Conservation (phyloP, 92 coral and sea anemone species). For the Galaxea fascicularis region DNA sequence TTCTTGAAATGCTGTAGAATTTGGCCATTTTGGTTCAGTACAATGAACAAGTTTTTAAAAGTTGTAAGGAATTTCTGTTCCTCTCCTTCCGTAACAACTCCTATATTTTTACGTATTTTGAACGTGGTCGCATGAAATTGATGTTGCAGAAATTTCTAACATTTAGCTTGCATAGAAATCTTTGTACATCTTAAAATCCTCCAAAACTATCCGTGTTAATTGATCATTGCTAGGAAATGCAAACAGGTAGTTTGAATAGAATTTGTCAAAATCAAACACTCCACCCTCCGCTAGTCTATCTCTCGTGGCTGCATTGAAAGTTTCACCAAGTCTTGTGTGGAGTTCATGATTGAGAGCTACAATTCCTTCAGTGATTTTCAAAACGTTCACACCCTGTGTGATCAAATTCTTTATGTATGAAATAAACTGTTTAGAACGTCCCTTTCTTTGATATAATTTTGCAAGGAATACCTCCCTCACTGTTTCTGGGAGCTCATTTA, state of each 20-base stretch:
- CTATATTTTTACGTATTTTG: conserved; percentile 25
- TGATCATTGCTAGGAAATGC: background rate
- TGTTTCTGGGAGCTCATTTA: background rate
- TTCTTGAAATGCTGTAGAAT: conserved; percentile 49
- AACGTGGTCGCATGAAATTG: conserved; percentile 24
- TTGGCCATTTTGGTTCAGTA: conserved; percentile 41
- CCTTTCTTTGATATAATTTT: background rate
- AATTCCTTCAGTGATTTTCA: background rate
- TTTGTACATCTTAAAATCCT: background rate
- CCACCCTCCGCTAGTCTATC: background rate
- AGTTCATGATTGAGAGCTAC: background rate
- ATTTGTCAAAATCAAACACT: background rate
- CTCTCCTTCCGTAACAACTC: background rate
- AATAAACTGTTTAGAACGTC: background rate
- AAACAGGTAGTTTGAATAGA: background rate
- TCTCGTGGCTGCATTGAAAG: background rate
- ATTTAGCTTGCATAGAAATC: background rate
- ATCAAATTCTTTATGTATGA: background rate
- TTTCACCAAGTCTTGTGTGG: background rate
- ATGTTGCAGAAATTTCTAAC: background rate
- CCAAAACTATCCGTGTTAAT: background rate
- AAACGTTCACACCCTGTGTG: background rate
- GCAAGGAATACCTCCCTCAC: background rate
- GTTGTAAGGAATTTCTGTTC: background rate
- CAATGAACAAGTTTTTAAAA: conserved; percentile 14